Base-by-base conservation (phyloP, 2,113 vertebrate species). In the Callipepla squamata region DNA sequence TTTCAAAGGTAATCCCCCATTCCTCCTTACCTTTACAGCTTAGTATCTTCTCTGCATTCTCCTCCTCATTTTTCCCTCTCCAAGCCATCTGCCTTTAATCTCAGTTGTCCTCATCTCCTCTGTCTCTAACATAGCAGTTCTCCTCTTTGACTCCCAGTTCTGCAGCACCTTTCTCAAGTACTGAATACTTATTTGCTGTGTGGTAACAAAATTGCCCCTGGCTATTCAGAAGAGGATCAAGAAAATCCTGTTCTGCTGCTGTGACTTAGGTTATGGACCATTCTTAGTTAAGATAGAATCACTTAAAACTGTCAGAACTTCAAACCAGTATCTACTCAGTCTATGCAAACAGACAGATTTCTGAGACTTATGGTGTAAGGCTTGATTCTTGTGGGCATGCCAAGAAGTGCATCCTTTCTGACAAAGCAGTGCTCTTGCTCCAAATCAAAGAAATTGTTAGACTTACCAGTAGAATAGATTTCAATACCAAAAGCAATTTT, bases 201-300 rank as follows among this genome's bases (percentile, higher is more conserved):
- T 19, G 22, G 19, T 73, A 87, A 50, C 59, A 79, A 42, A 93
- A 82, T 80, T 42, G 32, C n/a, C 38, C 9, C 22, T 0, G 5
- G 66, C 62, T 81, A 25, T 78, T 86, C 36, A 66, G 73, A 57
- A 79, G n/a, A 45, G 23, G 25, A 88, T 53, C 91, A 80, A 86
- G 86, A 92, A 93, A 88, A 83, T 90, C 68, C 61, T 59, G 68
- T 81, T 93, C 50, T 72, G 38, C 77, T 70, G 44, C 77, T 89
- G 22, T 70, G 61, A 55, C 51, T 55, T 90, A 2, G 20, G 12
- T 90, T 73, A 65, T 0, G 1, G 80, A 74, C 55, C 59, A 19
- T 38, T 14, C 85, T 83, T 80, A 78, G 21, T 69, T 80, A 55
- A 83, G 79, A 63, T 18, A 82, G n/a, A 75, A 66, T 62, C 13